A percentile compares a stretch with the other conserved stretches of the same genome.
Evolutionary conservation across 1,140 invertebrate species (phyloP).

Genomic region (Meloidogyne exigua): DNA sequence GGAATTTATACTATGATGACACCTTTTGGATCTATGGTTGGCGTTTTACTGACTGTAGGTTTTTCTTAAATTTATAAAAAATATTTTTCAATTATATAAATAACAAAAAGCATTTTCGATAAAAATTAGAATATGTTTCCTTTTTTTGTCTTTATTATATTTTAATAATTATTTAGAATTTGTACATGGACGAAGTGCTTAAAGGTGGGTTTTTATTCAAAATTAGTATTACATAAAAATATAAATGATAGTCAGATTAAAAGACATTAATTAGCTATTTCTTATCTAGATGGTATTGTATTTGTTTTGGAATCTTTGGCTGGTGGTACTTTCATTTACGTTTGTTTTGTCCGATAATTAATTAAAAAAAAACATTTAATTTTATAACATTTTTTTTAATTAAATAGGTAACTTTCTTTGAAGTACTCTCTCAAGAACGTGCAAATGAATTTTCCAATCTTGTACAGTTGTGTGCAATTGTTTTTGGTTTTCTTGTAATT

Average conservation of each 20-base stretch:
- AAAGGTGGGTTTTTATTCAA: conserved; percentile 24
- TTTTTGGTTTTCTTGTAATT: conserved; percentile 56
- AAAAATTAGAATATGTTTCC: neutral
- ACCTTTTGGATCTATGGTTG: conserved; percentile 54
- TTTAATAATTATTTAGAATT: conserved; percentile 32
- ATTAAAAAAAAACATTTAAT: neutral
- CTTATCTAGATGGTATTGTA: conserved; percentile 46
- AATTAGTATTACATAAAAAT: neutral
- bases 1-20: conserved; percentile 59
- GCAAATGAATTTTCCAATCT: conserved; percentile 59
- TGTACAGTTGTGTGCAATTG: conserved; percentile 55
- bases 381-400: neutral
- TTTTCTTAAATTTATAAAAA: conserved; percentile 17
- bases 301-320: conserved; percentile 61
- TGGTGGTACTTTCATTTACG: conserved; percentile 63
- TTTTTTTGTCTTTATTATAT: too few species aligned
- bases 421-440: conserved; percentile 54
- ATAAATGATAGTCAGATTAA: neutral
- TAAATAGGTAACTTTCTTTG: conserved; percentile 45
- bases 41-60: conserved; percentile 42
- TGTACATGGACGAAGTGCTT: conserved; percentile 45
- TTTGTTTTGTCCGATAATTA: conserved; percentile 1
- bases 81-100: too few species aligned
- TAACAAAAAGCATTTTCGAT: too few species aligned
- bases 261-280: neutral